Base-by-base conservation (phyloP, 2,113 vertebrate species). In the Tragelaphus buxtoni region DNA sequence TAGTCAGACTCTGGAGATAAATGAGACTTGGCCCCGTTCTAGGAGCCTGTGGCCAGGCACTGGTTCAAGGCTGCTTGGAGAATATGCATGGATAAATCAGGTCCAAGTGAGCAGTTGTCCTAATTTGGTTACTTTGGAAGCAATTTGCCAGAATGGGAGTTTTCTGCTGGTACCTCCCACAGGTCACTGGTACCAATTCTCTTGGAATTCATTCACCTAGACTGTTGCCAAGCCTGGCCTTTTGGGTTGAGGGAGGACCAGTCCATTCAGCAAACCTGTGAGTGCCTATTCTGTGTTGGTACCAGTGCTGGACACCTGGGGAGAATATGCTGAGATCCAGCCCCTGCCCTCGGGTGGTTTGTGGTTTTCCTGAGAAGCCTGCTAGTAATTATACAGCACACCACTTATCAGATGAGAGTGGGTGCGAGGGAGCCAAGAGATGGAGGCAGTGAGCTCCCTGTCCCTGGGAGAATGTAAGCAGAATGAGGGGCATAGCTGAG, bases 261-360 rank as follows among this genome's bases (percentile, higher is more conserved):
- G 6, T n/a, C 35, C 58, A 30, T 14, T 92, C 63, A 55, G 14
- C 35, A 61, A 55, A 56, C 18, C 12, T n/a, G 2, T 32, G 65
- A 20, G 72, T 28, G n/a, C 13, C 53, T 69, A 7, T 49, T n/a
- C 5, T 8, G 1, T 17, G 4, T 39, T 42, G 51, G 35, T 0
- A 1, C 24, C 32, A 2, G 61, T 1, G 4, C 18, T 11, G 2
- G 55, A 22, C 18, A 13, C 22, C 4, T 74, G 8, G 30, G 14
- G 55, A 32, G 12, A 26, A 9, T 18, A n/a, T 26, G 51, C 10
- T 65, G n/a, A 10, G 20, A 17, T 20, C 49, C 7, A n/a, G 20
- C 8, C 2, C 13, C 53, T 39, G 47, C 9, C 8, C 26, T 83
- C 1, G 0, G 18, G 32, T 47, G n/a, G 30, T 49, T n/a, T 53